Conservation (phyloP, 1,140 invertebrate species). For the Sinonovacula constricta region DNA sequence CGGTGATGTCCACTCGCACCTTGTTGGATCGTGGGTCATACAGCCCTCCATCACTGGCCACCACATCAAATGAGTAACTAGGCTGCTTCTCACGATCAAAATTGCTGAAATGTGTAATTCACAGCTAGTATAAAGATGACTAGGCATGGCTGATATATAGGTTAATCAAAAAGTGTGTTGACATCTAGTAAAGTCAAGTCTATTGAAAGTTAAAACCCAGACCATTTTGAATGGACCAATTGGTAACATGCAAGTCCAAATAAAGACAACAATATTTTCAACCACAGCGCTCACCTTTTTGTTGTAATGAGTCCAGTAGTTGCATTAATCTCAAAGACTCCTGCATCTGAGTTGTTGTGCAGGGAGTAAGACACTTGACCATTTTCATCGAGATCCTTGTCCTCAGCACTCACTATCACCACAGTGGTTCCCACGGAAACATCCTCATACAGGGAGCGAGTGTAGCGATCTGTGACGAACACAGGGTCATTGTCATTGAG, state of each 20-base stretch:
- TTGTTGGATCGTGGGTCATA: conserved; percentile 89
- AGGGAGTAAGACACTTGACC: conserved; percentile 77
- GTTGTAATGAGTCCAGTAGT: conserved; percentile 68
- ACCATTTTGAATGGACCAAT: too few species aligned
- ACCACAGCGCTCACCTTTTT: conserved; percentile 79
- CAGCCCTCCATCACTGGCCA: conserved; percentile 87
- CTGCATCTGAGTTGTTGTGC: conserved; percentile 76
- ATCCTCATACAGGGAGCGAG: conserved; percentile 80
- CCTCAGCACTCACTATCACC: conserved; percentile 86
- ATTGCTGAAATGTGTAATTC: conserved; percentile 79
- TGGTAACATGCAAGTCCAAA: too few species aligned
- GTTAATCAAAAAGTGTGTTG: too few species aligned
- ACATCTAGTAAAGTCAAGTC: too few species aligned
- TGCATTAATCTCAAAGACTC: conserved; percentile 69
- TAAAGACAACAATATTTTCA: too few species aligned
- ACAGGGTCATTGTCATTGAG: conserved; percentile 68
- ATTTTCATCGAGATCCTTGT: conserved; percentile 90
- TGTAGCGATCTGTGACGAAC: conserved; percentile 56
- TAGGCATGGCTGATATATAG: not conserved
- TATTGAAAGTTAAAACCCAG: too few species aligned
- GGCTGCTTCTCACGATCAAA: conserved; percentile 91
- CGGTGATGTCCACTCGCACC: conserved; percentile 91
- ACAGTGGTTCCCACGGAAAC: conserved; percentile 61
- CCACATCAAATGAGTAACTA: conserved; percentile 90
- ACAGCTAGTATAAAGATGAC: not conserved